Evolutionary conservation across 2,113 vertebrate genomes (phyloP).

Genomic region (Stomatorhinus ivindoensis): DNA sequence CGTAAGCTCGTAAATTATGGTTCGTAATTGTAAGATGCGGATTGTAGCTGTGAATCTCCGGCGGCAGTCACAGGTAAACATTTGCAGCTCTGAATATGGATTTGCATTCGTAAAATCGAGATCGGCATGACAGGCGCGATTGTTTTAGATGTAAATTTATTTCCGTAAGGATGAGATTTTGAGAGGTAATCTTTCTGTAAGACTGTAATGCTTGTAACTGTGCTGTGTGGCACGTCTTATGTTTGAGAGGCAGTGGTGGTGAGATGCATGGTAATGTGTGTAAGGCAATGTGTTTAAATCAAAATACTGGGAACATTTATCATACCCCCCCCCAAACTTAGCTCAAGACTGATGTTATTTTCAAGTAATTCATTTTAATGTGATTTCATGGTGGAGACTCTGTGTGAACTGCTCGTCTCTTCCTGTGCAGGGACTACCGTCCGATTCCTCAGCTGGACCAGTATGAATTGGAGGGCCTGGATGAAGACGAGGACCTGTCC

Average conservation of each 20-base stretch:
- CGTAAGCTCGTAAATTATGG: background rate
- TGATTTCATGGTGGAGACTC: background rate
- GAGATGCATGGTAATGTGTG: background rate
- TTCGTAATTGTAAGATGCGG: background rate
- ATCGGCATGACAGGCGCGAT: background rate
- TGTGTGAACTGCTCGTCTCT: background rate
- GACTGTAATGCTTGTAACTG: background rate
- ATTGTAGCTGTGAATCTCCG: background rate
- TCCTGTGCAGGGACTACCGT: slow-evolving; percentile 76
- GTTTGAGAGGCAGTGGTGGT: background rate
- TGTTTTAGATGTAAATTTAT: background rate
- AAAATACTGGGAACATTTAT: background rate
- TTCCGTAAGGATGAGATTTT: background rate
- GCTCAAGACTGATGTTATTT: background rate
- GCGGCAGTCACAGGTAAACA: background rate
- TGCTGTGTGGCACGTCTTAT: background rate
- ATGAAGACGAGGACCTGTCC: slow-evolving; percentile 80
- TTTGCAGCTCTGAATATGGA: background rate
- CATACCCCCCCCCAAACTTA: background rate
- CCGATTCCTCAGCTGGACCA: slow-evolving; percentile 81
- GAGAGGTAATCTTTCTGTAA: background rate
- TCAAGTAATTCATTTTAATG: background rate
- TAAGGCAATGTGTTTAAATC: background rate
- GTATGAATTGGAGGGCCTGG: slow-evolving; percentile 84
- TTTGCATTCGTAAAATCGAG: background rate